Conservation (phyloP, 2,113 vertebrate species). For the Sander vitreus region DNA sequence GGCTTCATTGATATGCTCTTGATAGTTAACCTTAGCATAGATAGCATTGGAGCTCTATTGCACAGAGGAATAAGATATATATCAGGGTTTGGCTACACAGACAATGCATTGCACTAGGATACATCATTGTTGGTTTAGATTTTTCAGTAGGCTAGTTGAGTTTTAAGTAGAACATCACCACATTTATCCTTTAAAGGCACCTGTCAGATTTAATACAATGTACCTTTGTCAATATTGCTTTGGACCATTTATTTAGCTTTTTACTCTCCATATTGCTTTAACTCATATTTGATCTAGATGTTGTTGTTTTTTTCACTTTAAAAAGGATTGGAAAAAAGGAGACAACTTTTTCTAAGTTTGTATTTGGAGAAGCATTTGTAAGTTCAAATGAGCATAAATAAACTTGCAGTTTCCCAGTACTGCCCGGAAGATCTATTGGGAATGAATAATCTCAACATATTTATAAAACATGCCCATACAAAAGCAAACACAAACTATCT, state of each 20-base stretch:
- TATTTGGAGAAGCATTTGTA: neutral
- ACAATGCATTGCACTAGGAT: neutral
- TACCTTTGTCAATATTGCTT: neutral
- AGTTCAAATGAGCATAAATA: neutral
- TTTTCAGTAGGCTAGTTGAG: no score
- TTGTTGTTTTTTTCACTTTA: no score
- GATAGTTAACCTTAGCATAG: neutral
- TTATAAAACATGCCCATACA: slow-evolving; percentile 34
- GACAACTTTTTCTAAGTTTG: neutral
- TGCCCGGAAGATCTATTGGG: neutral
- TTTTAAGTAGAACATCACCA: neutral
- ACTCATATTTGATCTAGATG: neutral
- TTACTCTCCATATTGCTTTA: neutral
- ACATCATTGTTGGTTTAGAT: no score
- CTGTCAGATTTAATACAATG: neutral
- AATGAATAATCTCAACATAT: slow-evolving; percentile 23
- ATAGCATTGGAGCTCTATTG: neutral
- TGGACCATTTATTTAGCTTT: neutral
- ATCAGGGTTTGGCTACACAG: neutral
- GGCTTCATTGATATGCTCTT: no score
- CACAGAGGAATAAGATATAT: neutral
- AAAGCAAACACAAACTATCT: slow-evolving; percentile 15
- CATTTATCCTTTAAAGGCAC: neutral
- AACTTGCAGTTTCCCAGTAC: neutral
- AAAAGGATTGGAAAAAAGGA: neutral